Percentiles rank a stretch among this genome's conserved stretches.
phyloP scores from a whole-genome alignment of 2,113 vertebrate species.

The Takifugu flavidus region DNA sequence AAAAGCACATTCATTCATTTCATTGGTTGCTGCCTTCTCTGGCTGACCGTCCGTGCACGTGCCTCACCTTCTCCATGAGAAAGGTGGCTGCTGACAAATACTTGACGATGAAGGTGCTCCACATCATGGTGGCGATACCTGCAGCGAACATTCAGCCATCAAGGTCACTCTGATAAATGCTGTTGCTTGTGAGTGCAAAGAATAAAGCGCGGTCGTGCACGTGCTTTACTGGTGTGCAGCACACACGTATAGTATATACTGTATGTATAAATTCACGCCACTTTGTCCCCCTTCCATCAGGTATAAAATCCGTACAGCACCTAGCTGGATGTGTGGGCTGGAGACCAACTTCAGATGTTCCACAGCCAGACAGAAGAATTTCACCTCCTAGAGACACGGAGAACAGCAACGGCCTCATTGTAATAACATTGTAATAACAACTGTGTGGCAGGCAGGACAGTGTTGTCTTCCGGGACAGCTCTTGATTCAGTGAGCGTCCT shows the following conservation, averaged over 20 bases:
- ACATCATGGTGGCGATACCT: conserved; percentile 97
- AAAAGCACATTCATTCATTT: no score
- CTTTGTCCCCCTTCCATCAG: no score
- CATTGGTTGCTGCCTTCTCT: no score
- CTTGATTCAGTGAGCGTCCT: neutral
- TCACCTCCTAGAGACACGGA: conserved; percentile 77
- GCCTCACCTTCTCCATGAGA: conserved; percentile 90
- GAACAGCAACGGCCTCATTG: neutral
- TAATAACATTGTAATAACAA: neutral
- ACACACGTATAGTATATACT: no score
- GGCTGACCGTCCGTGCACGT: neutral
- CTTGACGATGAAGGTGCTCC: conserved; percentile 95
- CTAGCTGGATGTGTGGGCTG: conserved; percentile 89
- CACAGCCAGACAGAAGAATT: conserved; percentile 81
- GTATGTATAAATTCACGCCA: no score
- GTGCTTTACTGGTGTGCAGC: no score
- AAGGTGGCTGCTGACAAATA: conserved; percentile 89
- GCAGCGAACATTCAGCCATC: conserved; percentile 3
- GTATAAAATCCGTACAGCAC: conserved; percentile 65
- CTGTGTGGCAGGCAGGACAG: neutral
- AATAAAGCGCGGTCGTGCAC: no score
- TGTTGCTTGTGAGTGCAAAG: no score
- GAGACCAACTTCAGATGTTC: conserved; percentile 85
- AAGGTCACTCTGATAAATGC: no score
- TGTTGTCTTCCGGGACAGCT: no score